Percentiles rank a stretch among this genome's conserved stretches.
Conservation (phyloP, 2,113 vertebrate genomes). For the Dryoscopus gambensis region DNA sequence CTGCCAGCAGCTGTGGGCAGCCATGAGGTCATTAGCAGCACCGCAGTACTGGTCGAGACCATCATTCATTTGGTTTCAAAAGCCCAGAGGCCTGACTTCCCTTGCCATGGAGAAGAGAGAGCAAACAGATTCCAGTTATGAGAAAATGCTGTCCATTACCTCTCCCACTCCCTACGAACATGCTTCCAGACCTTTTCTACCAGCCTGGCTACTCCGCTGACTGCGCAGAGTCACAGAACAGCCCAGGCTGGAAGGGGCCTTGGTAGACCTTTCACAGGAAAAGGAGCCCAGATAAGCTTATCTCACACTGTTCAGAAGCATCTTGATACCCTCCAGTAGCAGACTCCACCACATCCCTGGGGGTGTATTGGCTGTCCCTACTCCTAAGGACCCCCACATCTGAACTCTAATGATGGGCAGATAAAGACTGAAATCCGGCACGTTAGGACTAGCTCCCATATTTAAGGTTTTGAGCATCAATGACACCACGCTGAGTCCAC, state of each 20-base stretch:
- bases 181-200: not conserved
- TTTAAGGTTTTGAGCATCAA: not conserved
- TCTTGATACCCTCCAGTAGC: not conserved
- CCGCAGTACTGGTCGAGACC: conserved; percentile 2
- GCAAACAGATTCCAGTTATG: conserved; percentile 6
- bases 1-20: conserved; percentile 21
- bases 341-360: not conserved
- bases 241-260: not conserved
- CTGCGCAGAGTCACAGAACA: not conserved
- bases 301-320: not conserved
- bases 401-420: not conserved
- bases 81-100: conserved; percentile 45
- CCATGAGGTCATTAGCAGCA: conserved; percentile 51
- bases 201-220: not conserved
- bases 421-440: not conserved
- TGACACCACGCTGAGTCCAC: not conserved
- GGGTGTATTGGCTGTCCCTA: not conserved
- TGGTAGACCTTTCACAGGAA: not conserved
- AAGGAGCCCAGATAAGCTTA: not conserved
- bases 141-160: not conserved
- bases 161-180: not conserved
- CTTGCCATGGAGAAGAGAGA: conserved; percentile 35
- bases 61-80: conserved; percentile 40
- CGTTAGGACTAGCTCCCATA: not conserved
- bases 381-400: not conserved